These are phyloP conservation scores for Podargus strigoides DNA, from an alignment of 2,797 vertebrate genomes.

Conservation along the genomic window DNA sequence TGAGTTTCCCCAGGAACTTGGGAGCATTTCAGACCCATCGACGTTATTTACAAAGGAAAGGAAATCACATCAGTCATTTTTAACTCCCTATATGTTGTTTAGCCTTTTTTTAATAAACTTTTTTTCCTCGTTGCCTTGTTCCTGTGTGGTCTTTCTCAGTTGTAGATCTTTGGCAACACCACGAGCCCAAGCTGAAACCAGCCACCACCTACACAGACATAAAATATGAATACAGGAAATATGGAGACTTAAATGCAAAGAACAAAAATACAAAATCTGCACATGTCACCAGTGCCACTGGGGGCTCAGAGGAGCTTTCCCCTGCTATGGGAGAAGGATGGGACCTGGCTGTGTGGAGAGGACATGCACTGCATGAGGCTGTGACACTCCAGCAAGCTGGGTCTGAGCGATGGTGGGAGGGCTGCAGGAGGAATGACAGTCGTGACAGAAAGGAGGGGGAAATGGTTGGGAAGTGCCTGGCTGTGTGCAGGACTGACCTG, in stretches of 20 bases:
- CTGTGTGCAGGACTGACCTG: background rate
- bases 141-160: background rate
- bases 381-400: too few species aligned
- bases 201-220: too few species aligned
- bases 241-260: background rate
- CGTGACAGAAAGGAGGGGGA: background rate
- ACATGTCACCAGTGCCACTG: background rate
- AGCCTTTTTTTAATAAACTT: background rate
- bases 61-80: background rate
- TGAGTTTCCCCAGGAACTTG: background rate
- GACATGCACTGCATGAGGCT: background rate
- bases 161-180: background rate
- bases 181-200: background rate
- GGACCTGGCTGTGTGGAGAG: background rate
- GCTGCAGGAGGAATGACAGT: background rate
- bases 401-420: background rate
- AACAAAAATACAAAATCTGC: background rate
- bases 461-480: background rate
- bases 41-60: background rate
- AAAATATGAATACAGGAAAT: background rate
- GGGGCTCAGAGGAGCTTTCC: background rate
- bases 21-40: background rate
- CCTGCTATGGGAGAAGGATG: background rate
- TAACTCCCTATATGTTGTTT: background rate
- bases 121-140: background rate